A percentile compares a stretch with the other conserved stretches of the same genome.
Evolutionary conservation across 2,888 invertebrate genomes (phyloP).

Genomic region (Pyrocoelia pectoralis): DNA sequence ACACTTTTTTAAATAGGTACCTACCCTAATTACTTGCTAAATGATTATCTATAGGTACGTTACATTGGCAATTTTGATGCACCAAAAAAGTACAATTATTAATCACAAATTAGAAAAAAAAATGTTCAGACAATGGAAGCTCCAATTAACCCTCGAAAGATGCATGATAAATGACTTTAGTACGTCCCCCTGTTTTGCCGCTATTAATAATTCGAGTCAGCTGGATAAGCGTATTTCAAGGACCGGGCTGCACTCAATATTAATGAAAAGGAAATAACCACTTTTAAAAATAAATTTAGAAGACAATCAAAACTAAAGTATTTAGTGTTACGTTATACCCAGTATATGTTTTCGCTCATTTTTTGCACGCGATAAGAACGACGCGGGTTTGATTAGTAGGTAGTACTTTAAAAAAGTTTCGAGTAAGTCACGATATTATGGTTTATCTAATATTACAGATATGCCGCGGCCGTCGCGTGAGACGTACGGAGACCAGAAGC

Average conservation of each 20-base stretch:
- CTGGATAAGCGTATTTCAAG: conserved; percentile 44
- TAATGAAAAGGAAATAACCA: conserved; percentile 28
- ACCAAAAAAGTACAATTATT: conserved; percentile 8
- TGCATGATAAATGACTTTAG: conserved; percentile 42
- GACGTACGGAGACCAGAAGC: conserved; percentile 96
- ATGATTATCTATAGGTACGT: too few relatives aligned
- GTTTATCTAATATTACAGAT: conserved; percentile 30
- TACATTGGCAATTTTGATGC: background rate
- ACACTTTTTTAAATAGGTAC: background rate
- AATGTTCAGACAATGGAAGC: conserved; percentile 24
- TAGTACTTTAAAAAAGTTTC: conserved; percentile 3
- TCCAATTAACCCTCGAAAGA: conserved; percentile 41
- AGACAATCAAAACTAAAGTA: conserved; percentile 16
- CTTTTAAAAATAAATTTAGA: conserved; percentile 24
- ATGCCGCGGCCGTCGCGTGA: conserved; percentile 96
- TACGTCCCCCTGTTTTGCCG: conserved; percentile 42
- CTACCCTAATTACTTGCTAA: background rate
- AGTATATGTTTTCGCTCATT: conserved; percentile 6
- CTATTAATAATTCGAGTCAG: conserved; percentile 45
- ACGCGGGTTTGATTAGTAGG: background rate
- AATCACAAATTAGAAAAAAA: conserved; percentile 14
- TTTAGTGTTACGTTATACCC: conserved; percentile 16
- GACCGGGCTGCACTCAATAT: conserved; percentile 37
- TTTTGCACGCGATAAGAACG: conserved; percentile 20
- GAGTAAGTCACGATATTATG: conserved; percentile 20